phyloP scores from a whole-genome alignment of 2,113 vertebrate species.

The Bolborhynchus lineola region DNA sequence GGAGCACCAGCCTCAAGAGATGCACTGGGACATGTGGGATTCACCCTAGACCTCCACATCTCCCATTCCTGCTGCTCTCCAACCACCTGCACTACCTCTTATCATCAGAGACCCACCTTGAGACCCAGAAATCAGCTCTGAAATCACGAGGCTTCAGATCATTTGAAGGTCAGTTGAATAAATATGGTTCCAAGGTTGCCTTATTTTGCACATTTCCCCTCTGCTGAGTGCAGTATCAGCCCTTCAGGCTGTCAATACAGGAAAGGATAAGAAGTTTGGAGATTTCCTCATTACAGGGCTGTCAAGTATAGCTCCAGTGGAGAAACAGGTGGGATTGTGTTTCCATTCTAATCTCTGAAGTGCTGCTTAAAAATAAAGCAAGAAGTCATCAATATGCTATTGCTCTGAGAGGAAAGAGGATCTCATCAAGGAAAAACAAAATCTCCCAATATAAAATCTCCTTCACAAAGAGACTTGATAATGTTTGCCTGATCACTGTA shows the following conservation, averaged over 20 bases:
- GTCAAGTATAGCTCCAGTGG: conserved; percentile 5
- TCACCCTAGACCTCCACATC: background rate
- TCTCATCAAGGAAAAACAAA: background rate
- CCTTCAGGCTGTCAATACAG: background rate
- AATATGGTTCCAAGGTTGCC: background rate
- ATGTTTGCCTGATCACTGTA: background rate
- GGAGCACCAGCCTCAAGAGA: background rate
- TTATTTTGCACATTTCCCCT: background rate
- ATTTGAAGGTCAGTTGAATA: background rate
- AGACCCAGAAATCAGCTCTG: background rate
- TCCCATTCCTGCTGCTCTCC: background rate
- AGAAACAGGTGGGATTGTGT: conserved; percentile 4
- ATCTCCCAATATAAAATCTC: background rate
- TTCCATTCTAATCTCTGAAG: conserved; percentile 15
- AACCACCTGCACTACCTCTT: too few relatives aligned
- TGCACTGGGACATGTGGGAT: rapidly evolving
- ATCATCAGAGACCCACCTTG: background rate
- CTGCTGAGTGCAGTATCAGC: background rate
- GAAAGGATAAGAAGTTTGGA: conserved; percentile 25
- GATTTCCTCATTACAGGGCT: conserved; percentile 28
- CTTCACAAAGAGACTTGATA: conserved; percentile 15
- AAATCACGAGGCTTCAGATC: background rate
- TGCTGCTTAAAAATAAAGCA: conserved; percentile 45
- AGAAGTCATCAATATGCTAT: background rate
- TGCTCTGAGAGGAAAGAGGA: conserved; percentile 13